Base-by-base conservation (phyloP, 2,888 invertebrate genomes). In the Microdon myrmicae region DNA sequence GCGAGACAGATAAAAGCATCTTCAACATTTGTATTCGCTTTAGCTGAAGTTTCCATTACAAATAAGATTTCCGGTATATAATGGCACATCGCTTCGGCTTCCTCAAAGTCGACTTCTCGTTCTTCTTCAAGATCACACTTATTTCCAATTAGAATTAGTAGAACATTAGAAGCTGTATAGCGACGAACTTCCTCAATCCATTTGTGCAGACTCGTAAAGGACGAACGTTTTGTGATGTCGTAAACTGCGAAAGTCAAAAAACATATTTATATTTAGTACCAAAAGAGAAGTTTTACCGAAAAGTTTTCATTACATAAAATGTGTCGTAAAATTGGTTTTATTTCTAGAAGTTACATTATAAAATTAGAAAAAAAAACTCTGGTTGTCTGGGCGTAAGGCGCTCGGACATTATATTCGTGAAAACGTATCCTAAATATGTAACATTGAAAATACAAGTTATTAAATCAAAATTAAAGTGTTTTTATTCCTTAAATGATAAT, bases 181-280 rank as follows among this genome's bases (percentile, higher is more conserved):
- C 92, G 87, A 69, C 94, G 84, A 1, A 97, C 93, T 83, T 97
- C 97, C 75, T 96, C 96, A 68, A 97, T 89, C 97, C 97, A 97
- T 77, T 94, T 87, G 77, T 94, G 90, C 47, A 97, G 83, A 70
- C 91, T 94, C 67, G 94, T 84, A 82, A 96, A 97, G 29, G 95
- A 90, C 44, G 94, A 89, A 55, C 92, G 83, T 76, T 94, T 96
- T 59, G 96, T 96, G 68, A 97, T 93, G 80, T 97, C 97, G 80
- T 96, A 97, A 20, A 94, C 96, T 88, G 80, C 45, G 82, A 82
- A 45, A 54, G n/a, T n/a, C n/a, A n/a, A n/a, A n/a, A n/a, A n/a
- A n/a, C n/a, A n/a, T n/a, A n/a, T n/a, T n/a, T n/a, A n/a, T n/a
- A n/a, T n/a, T n/a, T n/a, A n/a, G n/a, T n/a, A n/a, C n/a, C n/a